Conservation (phyloP, 2,888 invertebrate species). For the Coelopa pilipes region DNA sequence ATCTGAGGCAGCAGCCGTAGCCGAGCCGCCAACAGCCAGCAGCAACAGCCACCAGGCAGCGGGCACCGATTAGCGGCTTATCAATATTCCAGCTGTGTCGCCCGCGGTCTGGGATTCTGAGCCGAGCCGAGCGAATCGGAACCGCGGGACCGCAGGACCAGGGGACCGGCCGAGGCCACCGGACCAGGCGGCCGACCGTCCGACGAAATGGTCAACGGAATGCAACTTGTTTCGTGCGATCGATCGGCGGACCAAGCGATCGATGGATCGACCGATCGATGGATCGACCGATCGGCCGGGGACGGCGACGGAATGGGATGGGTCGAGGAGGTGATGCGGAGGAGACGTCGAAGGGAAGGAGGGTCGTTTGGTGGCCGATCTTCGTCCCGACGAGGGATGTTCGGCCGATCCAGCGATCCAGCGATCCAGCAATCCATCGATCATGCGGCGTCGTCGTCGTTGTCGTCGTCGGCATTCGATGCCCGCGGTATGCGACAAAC, state of each 20-base stretch:
- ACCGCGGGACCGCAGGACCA: too few species aligned
- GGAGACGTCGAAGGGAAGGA: too few species aligned
- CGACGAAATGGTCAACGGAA: slow-evolving; percentile 63
- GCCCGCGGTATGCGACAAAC: slow-evolving; percentile 52
- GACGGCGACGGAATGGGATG: background rate
- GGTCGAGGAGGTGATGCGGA: background rate
- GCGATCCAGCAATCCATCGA: slow-evolving; percentile 30
- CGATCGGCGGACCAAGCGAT: slow-evolving; percentile 18
- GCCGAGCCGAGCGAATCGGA: slow-evolving; percentile 25
- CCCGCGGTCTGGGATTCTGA: slow-evolving; percentile 33
- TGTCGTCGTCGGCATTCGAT: slow-evolving; percentile 14
- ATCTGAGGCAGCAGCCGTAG: too few species aligned
- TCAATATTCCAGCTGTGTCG: slow-evolving; percentile 63
- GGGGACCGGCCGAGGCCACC: too few species aligned
- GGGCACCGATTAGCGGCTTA: slow-evolving; percentile 55
- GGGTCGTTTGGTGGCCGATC: background rate
- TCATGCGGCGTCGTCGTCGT: background rate
- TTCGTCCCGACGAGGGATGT: background rate
- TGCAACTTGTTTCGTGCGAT: slow-evolving; percentile 59
- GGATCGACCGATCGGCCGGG: too few species aligned
- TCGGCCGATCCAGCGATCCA: slow-evolving; percentile 15
- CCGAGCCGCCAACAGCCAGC: background rate
- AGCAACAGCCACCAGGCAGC: slow-evolving; percentile 1
- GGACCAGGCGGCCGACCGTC: too few species aligned
- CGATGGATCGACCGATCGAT: background rate